Percentiles rank a stretch among this genome's conserved stretches.
Conservation (phyloP, 2,888 invertebrate species). For the Sclerodermus sp. region DNA sequence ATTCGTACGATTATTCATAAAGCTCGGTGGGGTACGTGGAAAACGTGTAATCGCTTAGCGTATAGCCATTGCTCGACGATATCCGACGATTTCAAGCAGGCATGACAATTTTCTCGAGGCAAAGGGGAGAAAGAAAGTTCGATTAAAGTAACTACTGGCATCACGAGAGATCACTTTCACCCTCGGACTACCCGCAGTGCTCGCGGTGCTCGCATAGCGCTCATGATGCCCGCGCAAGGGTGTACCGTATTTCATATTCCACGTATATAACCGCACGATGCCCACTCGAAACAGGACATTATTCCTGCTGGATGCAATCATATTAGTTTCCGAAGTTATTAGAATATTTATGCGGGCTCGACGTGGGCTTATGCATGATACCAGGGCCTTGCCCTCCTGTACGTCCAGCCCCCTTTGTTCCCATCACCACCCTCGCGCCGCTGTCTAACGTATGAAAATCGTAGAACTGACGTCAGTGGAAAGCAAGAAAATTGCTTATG, state of each 20-base stretch:
- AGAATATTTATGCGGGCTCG: conserved; percentile 42
- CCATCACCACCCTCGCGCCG: conserved; percentile 4
- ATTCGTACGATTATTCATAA: not conserved
- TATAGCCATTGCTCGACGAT: not conserved
- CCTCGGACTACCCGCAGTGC: not conserved
- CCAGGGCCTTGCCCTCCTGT: conserved; percentile 9
- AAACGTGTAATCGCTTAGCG: conserved; percentile 3
- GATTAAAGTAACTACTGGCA: conserved; percentile 27
- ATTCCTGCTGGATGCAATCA: conserved; percentile 40
- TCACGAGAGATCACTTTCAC: conserved; percentile 22
- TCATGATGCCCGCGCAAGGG: not conserved
- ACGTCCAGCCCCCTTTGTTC: not conserved
- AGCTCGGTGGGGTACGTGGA: too few species aligned
- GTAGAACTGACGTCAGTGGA: not conserved
- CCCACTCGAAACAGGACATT: conserved; percentile 29
- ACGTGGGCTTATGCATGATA: conserved; percentile 31
- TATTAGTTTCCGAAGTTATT: conserved; percentile 48
- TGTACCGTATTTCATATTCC: not conserved
- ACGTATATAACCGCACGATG: conserved; percentile 3
- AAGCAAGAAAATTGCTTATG: too few species aligned
- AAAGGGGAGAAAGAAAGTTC: conserved; percentile 11
- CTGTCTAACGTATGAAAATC: conserved; percentile 9
- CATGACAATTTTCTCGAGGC: conserved; percentile 18
- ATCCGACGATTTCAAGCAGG: not conserved
- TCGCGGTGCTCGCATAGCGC: not conserved